Conservation (phyloP, 23 tunicate genomes). For the Trididemnum miniatum region DNA sequence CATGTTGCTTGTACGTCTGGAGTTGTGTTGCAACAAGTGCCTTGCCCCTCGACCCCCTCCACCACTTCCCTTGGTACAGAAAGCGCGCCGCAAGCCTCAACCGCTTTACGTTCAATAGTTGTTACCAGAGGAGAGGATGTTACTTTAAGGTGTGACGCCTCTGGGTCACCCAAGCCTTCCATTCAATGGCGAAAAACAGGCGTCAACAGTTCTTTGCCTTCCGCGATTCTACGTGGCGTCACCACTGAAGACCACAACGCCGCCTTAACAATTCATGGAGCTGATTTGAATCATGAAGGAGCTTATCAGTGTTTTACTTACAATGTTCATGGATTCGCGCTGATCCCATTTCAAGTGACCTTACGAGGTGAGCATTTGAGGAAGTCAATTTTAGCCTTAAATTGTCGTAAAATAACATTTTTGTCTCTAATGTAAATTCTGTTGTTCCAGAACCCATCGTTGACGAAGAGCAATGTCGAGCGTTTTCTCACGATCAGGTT, state of each 20-base stretch:
- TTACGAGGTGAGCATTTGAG: conserved; percentile 1
- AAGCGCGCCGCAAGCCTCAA: background rate
- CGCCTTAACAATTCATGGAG: background rate
- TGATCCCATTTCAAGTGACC: background rate
- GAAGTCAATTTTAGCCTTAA: no score
- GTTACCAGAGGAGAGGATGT: background rate
- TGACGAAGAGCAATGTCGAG: background rate
- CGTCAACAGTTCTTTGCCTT: background rate
- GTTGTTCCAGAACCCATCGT: no score
- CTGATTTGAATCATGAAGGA: background rate
- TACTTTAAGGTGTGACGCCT: background rate
- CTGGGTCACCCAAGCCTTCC: background rate
- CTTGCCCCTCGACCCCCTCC: background rate
- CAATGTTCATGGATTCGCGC: background rate
- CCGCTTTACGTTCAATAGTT: no score
- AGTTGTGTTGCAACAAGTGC: background rate
- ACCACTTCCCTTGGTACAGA: background rate
- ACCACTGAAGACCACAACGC: background rate
- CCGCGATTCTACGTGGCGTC: background rate
- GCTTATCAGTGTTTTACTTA: background rate
- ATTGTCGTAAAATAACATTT: no score
- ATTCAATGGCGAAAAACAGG: background rate
- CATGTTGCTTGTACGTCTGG: background rate
- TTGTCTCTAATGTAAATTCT: no score
- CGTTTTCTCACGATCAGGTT: background rate